phyloP scores from a whole-genome alignment of 2,797 vertebrate species.

The Lacerta agilis region DNA sequence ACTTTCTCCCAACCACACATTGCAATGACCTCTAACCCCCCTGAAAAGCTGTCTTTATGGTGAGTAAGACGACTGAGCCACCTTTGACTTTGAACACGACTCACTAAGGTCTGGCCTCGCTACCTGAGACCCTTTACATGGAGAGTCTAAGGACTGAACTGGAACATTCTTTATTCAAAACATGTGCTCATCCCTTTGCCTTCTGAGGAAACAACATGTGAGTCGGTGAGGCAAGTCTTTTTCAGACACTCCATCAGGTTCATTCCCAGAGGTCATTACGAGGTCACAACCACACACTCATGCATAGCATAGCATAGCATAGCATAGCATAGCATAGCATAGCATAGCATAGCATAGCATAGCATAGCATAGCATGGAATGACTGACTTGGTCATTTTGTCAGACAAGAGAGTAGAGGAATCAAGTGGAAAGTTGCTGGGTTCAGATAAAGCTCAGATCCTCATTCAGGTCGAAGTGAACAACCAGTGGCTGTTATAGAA shows the following conservation, averaged over 20 bases:
- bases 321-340: too few relatives aligned
- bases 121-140: not conserved
- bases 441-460: not conserved
- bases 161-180: not conserved
- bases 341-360: too few relatives aligned
- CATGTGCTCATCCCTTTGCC: not conserved
- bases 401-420: not conserved
- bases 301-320: not conserved
- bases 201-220: not conserved
- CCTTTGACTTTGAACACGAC: not conserved
- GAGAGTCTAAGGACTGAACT: not conserved
- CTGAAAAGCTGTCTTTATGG: not conserved
- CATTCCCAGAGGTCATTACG: not conserved
- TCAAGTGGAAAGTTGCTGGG: not conserved
- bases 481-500: not conserved
- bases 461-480: not conserved
- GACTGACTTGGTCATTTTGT: not conserved
- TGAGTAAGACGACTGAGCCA: not conserved
- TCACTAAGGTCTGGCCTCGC: not conserved
- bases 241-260: not conserved
- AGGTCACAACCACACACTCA: not conserved
- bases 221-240: not conserved
- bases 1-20: not conserved
- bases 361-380: not conserved
- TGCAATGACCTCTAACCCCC: not conserved